Base-by-base conservation (phyloP, 2,888 invertebrate genomes). In the Cecidostiba fungosa region DNA sequence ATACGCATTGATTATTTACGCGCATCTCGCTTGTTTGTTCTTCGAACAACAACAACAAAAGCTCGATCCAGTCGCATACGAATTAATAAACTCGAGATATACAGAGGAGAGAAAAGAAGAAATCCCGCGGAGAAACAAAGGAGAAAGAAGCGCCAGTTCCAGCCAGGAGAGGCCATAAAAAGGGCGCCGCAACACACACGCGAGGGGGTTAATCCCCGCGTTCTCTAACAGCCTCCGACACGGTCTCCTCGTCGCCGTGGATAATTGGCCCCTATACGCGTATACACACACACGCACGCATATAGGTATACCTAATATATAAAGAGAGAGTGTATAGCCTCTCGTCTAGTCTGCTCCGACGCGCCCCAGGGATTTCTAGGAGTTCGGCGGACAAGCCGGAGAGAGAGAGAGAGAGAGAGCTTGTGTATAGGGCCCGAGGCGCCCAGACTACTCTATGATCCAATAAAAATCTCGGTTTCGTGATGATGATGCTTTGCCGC, bases 351-450 rank as follows among this genome's bases (percentile, higher is more conserved):
- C 79, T 26, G 3, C 59, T 19, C 10, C 54, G 23, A 10, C 23
- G 86, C 91, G 54, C 92, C 91, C 91, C 90, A 92, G 92, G 92
- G 91, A 92, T 91, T 93, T 92, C 92, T 92, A 91, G 91, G 90
- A 92, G 92, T 92, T 89, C 88, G 89, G 16, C 26, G 6, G 54
- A 29, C 88, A 85, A 86, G 88, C 88, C 85, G 87, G 86, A 14
- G 85, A 87, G 88, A 85, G 50, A 50, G 50, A 50, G 16, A 4
- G 50, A 50, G 54, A 54, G n/a, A n/a, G 50, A 23, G 59, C 59
- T 59, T 32, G 26, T n/a, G n/a, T n/a, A n/a, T 47, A 70, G 82
- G 88, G 82, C 88, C 89, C 69, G 83, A 82, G 88, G 88, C 87
- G 87, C 85, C 84, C 90, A 29, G 90, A 91, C 90, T 50, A 50